Base-by-base conservation (phyloP, 2,113 vertebrate species). In the Eleginops maclovinus region DNA sequence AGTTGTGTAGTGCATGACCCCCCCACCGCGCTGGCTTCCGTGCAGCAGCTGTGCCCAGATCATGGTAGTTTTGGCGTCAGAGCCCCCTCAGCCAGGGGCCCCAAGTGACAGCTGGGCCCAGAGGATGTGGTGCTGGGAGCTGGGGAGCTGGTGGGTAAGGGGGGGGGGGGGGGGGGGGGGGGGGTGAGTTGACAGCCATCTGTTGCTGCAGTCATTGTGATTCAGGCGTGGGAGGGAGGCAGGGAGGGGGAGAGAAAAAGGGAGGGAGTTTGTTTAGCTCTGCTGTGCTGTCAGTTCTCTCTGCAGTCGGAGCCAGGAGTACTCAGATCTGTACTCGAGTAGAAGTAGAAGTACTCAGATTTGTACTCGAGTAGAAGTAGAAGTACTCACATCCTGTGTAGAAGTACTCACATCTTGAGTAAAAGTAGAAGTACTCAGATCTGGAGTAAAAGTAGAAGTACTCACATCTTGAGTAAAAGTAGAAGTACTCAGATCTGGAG, bases 181-280 rank as follows among this genome's bases (percentile, higher is more conserved):
- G 86, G 84, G 88, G 80, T 77, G 84, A 85, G 88, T 91, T 91
- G 92, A 93, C 90, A 93, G 92, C 92, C 93, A 94, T 94, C 93
- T 94, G 92, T 94, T 93, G 92, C 90, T 86, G 64, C 76, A 91
- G 90, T 89, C 90, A 90, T 93, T 93, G 93, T 93, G 88, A 92
- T 92, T 90, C 89, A 84, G 85, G 66, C 73, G 26, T 85, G 76
- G 56, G 85, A 65, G 78, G 58, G 74, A 61, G 63, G 58, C 71
- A 61, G 63, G 54, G 77, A 43, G 68, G 31, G 59, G 9, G 70
- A 12, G 41, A 6, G 59, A 51, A 43, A 58, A 65, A 19, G 56
- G 79, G 69, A 51, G 75, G 71, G 87, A 72, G 77, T 77, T 79
- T 89, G 81, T 92, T 91, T 81, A 75, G 79, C 36, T 83, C 28